A percentile compares a stretch with the other conserved stretches of the same genome.
These are phyloP conservation scores for Numenius phaeopus DNA, from an alignment of 2,797 vertebrate genomes.

Conservation along the genomic window DNA sequence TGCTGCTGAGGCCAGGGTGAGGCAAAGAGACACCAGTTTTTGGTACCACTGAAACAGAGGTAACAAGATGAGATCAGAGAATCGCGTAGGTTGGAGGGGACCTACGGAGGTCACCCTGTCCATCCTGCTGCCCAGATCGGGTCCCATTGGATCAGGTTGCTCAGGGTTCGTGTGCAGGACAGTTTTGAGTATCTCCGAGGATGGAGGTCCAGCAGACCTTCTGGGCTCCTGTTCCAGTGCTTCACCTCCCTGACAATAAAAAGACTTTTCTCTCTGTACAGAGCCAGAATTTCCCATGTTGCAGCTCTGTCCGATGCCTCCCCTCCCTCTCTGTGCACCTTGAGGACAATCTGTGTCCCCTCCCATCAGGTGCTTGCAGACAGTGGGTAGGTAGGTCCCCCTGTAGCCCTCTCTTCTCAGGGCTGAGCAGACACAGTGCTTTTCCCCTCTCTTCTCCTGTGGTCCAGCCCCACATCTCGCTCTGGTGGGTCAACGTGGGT, in stretches of 20 bases:
- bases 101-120: not conserved
- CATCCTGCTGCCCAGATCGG: not conserved
- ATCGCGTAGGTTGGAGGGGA: fast-evolving
- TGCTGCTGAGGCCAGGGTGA: not conserved
- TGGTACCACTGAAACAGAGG: not conserved
- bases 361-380: not conserved
- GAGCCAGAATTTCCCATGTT: not conserved
- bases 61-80: not conserved
- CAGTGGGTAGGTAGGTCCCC: not conserved
- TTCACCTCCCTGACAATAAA: not conserved
- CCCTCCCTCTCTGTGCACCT: not conserved
- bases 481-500: fast-evolving
- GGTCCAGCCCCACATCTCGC: fast-evolving
- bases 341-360: not conserved
- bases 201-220: not conserved
- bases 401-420: not conserved
- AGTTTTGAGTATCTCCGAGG: not conserved
- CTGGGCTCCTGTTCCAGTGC: not conserved
- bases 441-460: fast-evolving
- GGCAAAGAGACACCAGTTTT: not conserved
- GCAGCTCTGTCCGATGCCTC: fast-evolving
- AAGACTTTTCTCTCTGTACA: fast-evolving
- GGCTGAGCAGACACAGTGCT: not conserved
- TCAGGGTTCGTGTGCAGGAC: not conserved
- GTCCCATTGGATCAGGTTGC: not conserved